Base-by-base conservation (phyloP, 2,113 vertebrate species). In the Sialia sialis region DNA sequence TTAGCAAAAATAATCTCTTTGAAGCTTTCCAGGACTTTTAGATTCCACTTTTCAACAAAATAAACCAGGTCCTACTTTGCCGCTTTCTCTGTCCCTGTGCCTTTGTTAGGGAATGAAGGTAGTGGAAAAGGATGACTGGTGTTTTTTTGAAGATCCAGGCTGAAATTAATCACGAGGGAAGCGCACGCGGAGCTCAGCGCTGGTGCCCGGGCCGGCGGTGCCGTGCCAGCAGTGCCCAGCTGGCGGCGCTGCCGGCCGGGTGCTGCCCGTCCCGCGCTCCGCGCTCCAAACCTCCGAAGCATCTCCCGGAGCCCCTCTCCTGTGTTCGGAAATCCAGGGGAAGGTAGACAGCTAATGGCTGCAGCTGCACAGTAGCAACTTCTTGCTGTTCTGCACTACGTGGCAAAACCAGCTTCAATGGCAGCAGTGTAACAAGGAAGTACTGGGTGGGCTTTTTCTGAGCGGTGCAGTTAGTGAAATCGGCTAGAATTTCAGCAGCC, bases 231-330 rank as follows among this genome's bases (percentile, higher is more conserved):
- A 2, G 44, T 14, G 77, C n/a, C 46, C 86, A 21, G 77, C 77
- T 29, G 86, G 16, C 29, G 46, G 68, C 86, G 68, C 44, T 26
- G 58, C 48, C 12, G 54, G 16, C 9, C 60, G 11, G 18, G 1
- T 9, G 11, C 20, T n/a, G 1, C 6, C 11, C 11, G n/a, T 17
- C 34, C 16, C 10, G 36, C 46, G 46, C 22, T 46, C 44, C 44
- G 14, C 48, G 13, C 26, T 6, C 2, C 0, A 16, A 3, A 9
- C 1, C 26, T 44, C 46, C 12, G 2, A 63, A 4, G 20, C 2
- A 5, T 5, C 30, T 13, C 59, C 38, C 16, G 27, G 43, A 25
- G 34, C 3, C 9, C 14, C 22, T 7, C 7, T 7, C 10, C 4
- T 6, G 0, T 22, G 38, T n/a, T 25, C 62, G 43, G 44, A 34